Conservation (phyloP, 2,113 vertebrate species). For the Crotalus tigris region DNA sequence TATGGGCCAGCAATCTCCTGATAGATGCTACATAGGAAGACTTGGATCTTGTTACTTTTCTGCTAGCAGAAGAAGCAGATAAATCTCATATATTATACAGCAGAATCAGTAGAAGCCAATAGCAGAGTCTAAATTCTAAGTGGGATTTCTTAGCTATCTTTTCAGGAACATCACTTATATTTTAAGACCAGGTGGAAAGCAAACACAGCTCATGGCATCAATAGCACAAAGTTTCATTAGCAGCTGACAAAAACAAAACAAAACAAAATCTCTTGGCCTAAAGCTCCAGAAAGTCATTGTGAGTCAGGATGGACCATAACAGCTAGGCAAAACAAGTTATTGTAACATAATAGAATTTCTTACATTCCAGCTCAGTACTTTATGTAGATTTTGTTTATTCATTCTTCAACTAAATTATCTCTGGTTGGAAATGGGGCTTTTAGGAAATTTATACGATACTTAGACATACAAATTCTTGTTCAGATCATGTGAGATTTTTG, state of each 20-base stretch:
- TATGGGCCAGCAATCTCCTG: neutral
- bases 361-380: neutral
- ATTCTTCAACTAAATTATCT: neutral
- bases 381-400: neutral
- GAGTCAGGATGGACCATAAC: neutral
- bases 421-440: neutral
- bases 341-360: neutral
- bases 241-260: neutral
- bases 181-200: neutral
- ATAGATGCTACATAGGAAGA: neutral
- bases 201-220: neutral
- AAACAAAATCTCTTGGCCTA: neutral
- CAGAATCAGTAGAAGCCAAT: neutral
- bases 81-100: neutral
- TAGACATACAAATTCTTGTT: neutral
- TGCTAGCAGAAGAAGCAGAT: neutral
- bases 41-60: neutral
- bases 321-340: neutral
- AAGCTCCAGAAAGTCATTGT: neutral
- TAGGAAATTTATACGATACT: neutral
- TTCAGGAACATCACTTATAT: neutral
- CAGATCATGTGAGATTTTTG: neutral
- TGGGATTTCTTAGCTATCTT: neutral
- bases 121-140: neutral
- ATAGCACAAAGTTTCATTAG: neutral